Conservation (phyloP, 2,113 vertebrate genomes). For the Boulengeromyrus knoepffleri region DNA sequence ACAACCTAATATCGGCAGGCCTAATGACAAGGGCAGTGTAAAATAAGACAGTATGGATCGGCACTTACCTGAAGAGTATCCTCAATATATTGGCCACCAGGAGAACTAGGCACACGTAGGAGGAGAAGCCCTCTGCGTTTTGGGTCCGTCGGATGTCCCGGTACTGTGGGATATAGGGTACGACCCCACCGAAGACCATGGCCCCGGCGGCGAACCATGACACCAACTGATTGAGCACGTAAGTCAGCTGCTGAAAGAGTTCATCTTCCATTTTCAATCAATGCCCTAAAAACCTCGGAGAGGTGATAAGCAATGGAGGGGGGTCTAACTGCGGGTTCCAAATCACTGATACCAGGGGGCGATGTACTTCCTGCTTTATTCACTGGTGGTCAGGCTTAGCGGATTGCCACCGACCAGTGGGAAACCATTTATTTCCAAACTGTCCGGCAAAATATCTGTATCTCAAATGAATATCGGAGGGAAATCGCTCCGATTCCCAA, state of each 20-base stretch:
- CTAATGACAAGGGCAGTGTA: not conserved
- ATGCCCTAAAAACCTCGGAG: not conserved
- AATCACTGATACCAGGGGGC: not conserved
- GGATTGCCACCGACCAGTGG: not conserved
- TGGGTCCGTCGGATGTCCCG: slow-evolving; percentile 81
- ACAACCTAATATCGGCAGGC: not conserved
- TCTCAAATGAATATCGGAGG: not conserved
- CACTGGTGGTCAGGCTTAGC: not conserved
- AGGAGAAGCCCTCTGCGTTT: slow-evolving; percentile 90
- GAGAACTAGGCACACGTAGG: slow-evolving; percentile 86
- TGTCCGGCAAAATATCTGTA: not conserved
- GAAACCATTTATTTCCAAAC: not conserved
- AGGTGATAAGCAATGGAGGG: not conserved
- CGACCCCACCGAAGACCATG: slow-evolving; percentile 89
- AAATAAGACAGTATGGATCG: not conserved
- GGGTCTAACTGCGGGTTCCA: not conserved
- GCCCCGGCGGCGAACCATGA: slow-evolving; percentile 80
- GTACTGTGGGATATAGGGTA: slow-evolving; percentile 93
- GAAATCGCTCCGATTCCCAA: not conserved
- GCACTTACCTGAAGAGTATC: slow-evolving; percentile 85
- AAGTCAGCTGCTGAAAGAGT: slow-evolving; percentile 66
- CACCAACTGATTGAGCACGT: slow-evolving; percentile 62
- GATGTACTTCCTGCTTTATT: not conserved
- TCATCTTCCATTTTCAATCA: slow-evolving; percentile 68
- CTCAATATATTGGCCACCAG: slow-evolving; percentile 87